Conservation (phyloP, 2,113 vertebrate genomes). For the Blennius ocellaris region DNA sequence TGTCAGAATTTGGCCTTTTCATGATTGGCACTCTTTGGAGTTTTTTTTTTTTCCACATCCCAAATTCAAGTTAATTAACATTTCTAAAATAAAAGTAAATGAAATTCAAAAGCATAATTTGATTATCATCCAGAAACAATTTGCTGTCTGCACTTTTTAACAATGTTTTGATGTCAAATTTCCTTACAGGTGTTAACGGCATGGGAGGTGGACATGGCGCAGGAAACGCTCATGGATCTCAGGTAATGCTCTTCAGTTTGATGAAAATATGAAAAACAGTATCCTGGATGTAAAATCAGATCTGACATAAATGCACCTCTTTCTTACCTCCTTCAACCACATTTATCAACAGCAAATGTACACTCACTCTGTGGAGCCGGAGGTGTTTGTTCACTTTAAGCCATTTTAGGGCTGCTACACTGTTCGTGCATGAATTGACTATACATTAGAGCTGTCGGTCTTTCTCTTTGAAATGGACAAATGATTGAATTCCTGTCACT, state of each 20-base stretch:
- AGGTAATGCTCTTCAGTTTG: conserved; percentile 84
- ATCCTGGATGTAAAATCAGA: conserved; percentile 4
- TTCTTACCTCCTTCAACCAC: too few relatives aligned
- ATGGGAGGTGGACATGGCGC: conserved; percentile 87
- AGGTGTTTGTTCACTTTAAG: too few relatives aligned
- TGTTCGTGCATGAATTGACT: too few relatives aligned
- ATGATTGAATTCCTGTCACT: background rate
- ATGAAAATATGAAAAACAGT: background rate
- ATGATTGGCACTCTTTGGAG: conserved; percentile 16
- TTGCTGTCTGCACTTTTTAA: conserved; percentile 8
- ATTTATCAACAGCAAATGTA: too few relatives aligned
- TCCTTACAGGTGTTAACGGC: conserved; percentile 84
- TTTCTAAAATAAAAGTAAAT: conserved; percentile 7
- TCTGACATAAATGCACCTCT: background rate
- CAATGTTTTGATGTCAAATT: conserved; percentile 49
- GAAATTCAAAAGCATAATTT: conserved; percentile 3
- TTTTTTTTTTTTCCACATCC: conserved; percentile 8
- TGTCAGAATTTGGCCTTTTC: background rate
- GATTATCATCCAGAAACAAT: conserved; percentile 4
- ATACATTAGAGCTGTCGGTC: too few relatives aligned
- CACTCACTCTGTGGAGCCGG: too few relatives aligned
- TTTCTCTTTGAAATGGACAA: too few relatives aligned
- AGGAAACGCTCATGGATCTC: conserved; percentile 89
- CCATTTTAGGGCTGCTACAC: too few relatives aligned
- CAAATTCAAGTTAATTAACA: background rate